Base-by-base conservation (phyloP, 53 echinoderm and acorn worm species). In the Paracentrotus lividus region DNA sequence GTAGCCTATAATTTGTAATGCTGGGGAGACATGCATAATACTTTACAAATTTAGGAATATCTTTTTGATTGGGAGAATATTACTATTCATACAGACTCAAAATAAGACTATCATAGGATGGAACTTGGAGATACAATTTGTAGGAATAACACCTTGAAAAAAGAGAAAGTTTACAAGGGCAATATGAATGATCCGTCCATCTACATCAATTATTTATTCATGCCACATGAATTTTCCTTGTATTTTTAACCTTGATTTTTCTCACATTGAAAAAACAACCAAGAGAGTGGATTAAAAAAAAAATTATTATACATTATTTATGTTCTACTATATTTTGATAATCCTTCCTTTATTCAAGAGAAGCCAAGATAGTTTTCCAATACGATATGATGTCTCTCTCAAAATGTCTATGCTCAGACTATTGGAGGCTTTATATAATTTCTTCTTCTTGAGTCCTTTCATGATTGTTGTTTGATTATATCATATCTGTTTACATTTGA, bases 141-240 rank as follows among this genome's bases (percentile, higher is more conserved):
- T 72, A 38, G n/a, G n/a, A n/a, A n/a, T 40, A 14, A 9, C 18
- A 72, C 72, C 0, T 38, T 72, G 72, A 18, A 38, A 72, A 67
- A n/a, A 72, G 72, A 72, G 5, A 72, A n/a, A n/a, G n/a, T 20
- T 18, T 72, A 16, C 31, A 10, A 42, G 40, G 60, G 57, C 88
- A 88, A 88, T 58, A 56, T 60, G 32, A 58, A 27, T 45, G 57
- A 60, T 58, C 88, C 57, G 88, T 60, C 88, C 60, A 88, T 14
- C 9, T 9, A 57, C 57, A 10, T n/a, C 34, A 88, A 3, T 49
- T 85, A 55, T 85, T 85, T 85, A 49, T 85, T 9, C 0, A 36
- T 21, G 42, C 57, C n/a, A 23, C 14, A 33, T 58, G 31, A 56
- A 21, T 56, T 76, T 42, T 23, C 76, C 26, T 10, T 9, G 1